Evolutionary conservation across 2,113 vertebrate genomes (phyloP), one percentile per base, ranked within the genome.

Genomic region (Peromyscus leucopus): DNA sequence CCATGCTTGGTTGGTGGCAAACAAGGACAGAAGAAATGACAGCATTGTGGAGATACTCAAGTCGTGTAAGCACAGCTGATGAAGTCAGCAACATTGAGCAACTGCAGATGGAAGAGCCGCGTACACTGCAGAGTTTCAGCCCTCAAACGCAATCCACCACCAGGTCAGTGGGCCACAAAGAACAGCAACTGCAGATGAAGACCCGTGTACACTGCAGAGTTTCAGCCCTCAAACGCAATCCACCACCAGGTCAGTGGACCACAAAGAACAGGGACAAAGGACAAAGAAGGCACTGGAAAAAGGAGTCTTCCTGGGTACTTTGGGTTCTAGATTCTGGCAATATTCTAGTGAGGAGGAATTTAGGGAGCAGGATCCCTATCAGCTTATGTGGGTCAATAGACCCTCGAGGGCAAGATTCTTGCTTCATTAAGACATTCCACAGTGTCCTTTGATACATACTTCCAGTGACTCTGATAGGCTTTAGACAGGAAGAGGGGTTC

Each of bases 61-160:
- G 59, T 86, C 22, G 48, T 94, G 39, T 93, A 83, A 86, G 93
- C 96, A 96, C 71, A 90, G 90, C 95, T 96, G 93, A 95, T 83
- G 84, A 91, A 94, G 86, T 91, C 95, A 87, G 86, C 69, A 83
- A 59, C 76, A 74, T 48, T 67, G 83, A 87, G 91, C 72, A 96
- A 94, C 28, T 83, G 72, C 74, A 87, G 87, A 95, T 48, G 46
- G 84, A 92, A 92, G 71, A 57, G 19, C 36, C 24, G 57, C 4
- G 9, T 0, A 7, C 0, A 22, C 55, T 42, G 59, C 39, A 89
- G 85, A 82, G 42, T 57, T 69, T 48, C 72, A 89, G 78, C 59
- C n/a, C 72, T 61, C 78, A 89, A 69, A 90, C 39, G 63, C 85
- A 96, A 93, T 31, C 22, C 42, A 87, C 7, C 7, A 24, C 72